Percentiles rank a stretch among this genome's conserved stretches.
Evolutionary conservation across 1,140 invertebrate species (phyloP).

Genomic region (Pogonognathellus flavescens): DNA sequence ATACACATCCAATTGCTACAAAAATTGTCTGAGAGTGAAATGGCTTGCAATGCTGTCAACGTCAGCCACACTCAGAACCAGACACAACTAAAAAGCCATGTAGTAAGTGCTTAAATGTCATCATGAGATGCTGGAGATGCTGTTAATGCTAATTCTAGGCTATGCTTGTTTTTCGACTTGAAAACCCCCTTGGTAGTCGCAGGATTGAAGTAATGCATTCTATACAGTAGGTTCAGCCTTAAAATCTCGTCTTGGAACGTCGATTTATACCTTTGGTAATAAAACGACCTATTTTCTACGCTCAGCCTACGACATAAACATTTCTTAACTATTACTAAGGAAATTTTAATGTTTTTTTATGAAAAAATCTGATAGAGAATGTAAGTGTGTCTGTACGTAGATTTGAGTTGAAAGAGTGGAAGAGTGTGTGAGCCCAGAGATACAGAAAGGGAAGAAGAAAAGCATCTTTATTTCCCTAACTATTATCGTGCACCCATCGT

Average conservation of each 20-base stretch:
- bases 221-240: not conserved
- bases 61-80: not conserved
- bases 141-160: constrained; percentile 33
- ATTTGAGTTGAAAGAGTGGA: not conserved
- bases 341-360: constrained; percentile 10
- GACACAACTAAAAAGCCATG: constrained; percentile 6
- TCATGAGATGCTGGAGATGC: constrained; percentile 15
- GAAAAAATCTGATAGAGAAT: too few relatives aligned
- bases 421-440: not conserved
- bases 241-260: too few relatives aligned
- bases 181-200: not conserved
- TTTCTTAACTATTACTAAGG: not conserved
- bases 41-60: constrained; percentile 20
- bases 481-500: constrained; percentile 35
- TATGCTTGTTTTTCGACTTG: not conserved
- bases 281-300: too few relatives aligned
- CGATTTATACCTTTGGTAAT: too few relatives aligned
- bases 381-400: too few relatives aligned
- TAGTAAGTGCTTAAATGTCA: constrained; percentile 27
- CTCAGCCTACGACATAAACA: not conserved
- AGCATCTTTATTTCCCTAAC: constrained; percentile 32
- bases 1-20: not conserved
- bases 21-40: constrained; percentile 24
- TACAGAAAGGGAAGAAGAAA: not conserved
- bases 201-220: not conserved